Percentiles rank a stretch among this genome's conserved stretches.
Evolutionary conservation across 2,888 invertebrate genomes (phyloP).

Genomic region (Perizoma affinitatum): DNA sequence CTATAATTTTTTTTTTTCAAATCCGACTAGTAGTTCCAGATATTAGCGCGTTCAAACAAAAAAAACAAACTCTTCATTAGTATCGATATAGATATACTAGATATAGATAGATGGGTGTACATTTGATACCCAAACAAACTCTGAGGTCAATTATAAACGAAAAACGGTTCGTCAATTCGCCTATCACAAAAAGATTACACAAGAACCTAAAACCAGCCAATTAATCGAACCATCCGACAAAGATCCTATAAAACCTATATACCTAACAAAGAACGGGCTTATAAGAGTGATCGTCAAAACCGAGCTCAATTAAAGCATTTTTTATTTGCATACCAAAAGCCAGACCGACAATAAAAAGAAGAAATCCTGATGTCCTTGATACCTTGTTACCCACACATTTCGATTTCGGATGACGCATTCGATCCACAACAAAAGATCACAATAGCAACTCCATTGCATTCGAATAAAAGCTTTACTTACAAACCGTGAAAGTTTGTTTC

Average conservation of each 20-base stretch:
- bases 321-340: conserved; percentile 68
- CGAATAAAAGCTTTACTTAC: conserved; percentile 34
- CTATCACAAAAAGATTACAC: conserved; percentile 4
- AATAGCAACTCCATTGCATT: conserved; percentile 29
- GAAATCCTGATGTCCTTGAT: conserved; percentile 69
- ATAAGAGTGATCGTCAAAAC: conserved; percentile 37
- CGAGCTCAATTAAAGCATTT: conserved; percentile 52
- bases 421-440: conserved; percentile 40
- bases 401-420: conserved; percentile 68
- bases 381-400: conserved; percentile 70
- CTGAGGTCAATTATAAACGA: conserved; percentile 5
- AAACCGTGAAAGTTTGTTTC: conserved; percentile 35
- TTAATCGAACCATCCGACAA: conserved; percentile 22
- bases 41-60: too few relatives aligned
- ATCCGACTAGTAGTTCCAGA: too few relatives aligned
- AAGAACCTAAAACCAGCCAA: conserved; percentile 22
- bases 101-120: too few relatives aligned
- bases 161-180: neutral
- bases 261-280: conserved; percentile 21
- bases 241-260: too few relatives aligned
- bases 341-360: conserved; percentile 55
- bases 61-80: too few relatives aligned
- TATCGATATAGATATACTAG: too few relatives aligned
- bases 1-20: too few relatives aligned
- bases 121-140: neutral